Conservation (phyloP, 2,797 vertebrate species). For the Rhinella marina region DNA sequence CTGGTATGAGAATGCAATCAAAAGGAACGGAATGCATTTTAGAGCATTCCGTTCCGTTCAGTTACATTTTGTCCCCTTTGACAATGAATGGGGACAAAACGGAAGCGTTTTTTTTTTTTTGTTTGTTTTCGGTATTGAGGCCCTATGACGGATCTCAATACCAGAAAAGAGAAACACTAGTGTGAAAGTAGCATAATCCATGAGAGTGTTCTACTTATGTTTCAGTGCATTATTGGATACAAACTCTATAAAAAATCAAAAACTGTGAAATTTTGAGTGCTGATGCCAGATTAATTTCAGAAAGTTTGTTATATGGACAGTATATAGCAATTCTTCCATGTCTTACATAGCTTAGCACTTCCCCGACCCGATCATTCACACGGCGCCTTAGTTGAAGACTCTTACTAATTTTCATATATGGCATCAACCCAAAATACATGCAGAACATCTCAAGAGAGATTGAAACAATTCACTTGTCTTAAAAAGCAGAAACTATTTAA, state of each 20-base stretch:
- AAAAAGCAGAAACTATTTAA: slow-evolving; percentile 29
- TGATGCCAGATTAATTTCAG: not conserved
- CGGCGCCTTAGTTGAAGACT: not conserved
- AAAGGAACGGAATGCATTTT: too few relatives aligned
- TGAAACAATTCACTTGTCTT: slow-evolving; percentile 41
- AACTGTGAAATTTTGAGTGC: not conserved
- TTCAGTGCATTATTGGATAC: not conserved
- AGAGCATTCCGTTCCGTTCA: too few relatives aligned
- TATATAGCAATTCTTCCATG: not conserved
- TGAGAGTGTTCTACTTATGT: not conserved
- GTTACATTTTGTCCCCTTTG: too few relatives aligned
- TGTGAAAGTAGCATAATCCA: not conserved
- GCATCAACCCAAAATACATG: slow-evolving; percentile 18
- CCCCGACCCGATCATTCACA: not conserved
- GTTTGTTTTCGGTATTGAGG: too few relatives aligned
- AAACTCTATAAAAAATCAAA: not conserved
- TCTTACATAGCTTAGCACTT: not conserved
- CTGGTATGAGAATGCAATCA: too few relatives aligned
- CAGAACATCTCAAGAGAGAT: slow-evolving; percentile 24
- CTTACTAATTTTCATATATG: slow-evolving; percentile 22
- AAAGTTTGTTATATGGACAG: not conserved
- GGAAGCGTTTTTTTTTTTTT: too few relatives aligned
- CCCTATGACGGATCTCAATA: too few relatives aligned
- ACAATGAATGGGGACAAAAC: too few relatives aligned
- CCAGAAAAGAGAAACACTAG: too few relatives aligned